phyloP scores from a whole-genome alignment of 2,797 vertebrate species.

The Sparidentex hasta region DNA sequence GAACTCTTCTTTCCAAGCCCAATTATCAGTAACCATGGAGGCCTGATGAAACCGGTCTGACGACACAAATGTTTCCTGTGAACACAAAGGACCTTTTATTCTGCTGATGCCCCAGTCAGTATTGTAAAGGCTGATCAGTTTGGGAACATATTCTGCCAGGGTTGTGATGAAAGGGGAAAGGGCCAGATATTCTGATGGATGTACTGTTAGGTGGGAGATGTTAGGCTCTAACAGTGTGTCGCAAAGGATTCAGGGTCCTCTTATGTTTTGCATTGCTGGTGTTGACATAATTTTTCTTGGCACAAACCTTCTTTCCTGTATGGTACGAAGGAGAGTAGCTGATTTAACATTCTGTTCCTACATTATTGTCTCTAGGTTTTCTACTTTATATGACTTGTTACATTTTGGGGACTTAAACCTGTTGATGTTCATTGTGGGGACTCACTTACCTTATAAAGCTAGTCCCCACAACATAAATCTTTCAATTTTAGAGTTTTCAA shows the following conservation, averaged over 20 bases:
- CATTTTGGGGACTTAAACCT: not conserved
- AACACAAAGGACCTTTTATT: constrained; percentile 68
- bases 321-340: constrained; percentile 2
- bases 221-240: not conserved
- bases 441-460: not conserved
- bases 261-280: constrained; percentile 5
- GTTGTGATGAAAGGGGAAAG: constrained; percentile 35
- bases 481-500: not conserved
- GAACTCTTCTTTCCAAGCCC: constrained; percentile 42
- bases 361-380: constrained; percentile 5
- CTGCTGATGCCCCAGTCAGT: constrained; percentile 29
- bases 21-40: constrained; percentile 70
- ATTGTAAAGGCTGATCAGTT: constrained; percentile 34
- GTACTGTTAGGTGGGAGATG: not conserved
- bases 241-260: not conserved
- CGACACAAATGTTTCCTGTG: constrained; percentile 51
- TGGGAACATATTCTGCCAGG: constrained; percentile 15
- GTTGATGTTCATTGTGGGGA: not conserved
- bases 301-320: not conserved
- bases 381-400: no score
- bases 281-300: constrained; percentile 22
- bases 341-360: not conserved
- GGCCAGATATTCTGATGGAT: not conserved
- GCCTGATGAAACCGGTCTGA: constrained; percentile 65
- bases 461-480: not conserved